A percentile compares a stretch with the other conserved stretches of the same genome.
Evolutionary conservation across 92 coral and sea anemone species (phyloP).

Genomic region (Diadumene lineata): DNA sequence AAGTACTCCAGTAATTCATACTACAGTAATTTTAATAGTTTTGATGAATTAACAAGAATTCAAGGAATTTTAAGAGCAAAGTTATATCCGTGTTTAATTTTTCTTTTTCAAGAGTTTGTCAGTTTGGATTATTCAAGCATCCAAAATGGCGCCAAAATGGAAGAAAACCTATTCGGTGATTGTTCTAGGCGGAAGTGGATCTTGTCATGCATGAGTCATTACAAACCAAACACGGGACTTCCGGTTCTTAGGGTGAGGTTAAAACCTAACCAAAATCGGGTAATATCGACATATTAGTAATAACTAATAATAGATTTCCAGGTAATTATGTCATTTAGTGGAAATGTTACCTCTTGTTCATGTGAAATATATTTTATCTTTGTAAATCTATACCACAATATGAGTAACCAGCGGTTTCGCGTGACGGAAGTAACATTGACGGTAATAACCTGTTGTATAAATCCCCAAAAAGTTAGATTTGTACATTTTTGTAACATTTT

Average conservation of each 20-base stretch:
- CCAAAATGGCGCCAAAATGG: slow-evolving; percentile 19
- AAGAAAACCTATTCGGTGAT: slow-evolving; percentile 13
- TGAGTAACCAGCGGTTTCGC: neutral
- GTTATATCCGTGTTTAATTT: neutral
- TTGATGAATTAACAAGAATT: neutral
- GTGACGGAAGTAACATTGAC: neutral
- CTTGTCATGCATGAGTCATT: slow-evolving; percentile 30
- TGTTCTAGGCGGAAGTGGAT: slow-evolving; percentile 24
- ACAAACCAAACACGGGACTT: slow-evolving; percentile 8
- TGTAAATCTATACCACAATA: neutral
- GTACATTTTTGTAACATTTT: too few species aligned
- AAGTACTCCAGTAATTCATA: too few species aligned
- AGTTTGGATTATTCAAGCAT: slow-evolving; percentile 22
- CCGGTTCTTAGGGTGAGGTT: neutral
- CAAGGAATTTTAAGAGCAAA: neutral
- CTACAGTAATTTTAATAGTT: too few species aligned
- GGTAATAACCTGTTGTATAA: too few species aligned
- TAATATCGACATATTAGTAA: neutral
- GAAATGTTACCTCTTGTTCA: neutral
- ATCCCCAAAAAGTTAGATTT: too few species aligned
- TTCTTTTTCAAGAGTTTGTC: slow-evolving; percentile 5
- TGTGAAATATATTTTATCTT: neutral
- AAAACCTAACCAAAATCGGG: neutral
- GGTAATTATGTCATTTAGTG: neutral
- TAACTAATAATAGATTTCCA: neutral